Evolutionary conservation across 2,888 invertebrate species (phyloP).

Genomic region (Venusia cambrica): DNA sequence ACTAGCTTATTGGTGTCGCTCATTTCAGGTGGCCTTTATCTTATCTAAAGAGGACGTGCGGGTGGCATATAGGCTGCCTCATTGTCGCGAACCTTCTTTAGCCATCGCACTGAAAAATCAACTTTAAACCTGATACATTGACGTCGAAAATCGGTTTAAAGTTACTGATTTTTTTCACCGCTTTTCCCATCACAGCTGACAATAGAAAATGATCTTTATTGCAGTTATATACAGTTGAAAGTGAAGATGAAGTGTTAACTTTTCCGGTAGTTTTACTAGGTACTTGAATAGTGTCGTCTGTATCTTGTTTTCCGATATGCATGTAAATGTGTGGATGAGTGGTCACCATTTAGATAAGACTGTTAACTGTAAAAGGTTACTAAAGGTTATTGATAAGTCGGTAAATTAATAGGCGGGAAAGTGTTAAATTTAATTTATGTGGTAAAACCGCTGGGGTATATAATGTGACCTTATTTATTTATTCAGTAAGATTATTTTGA

Average conservation of each 20-base stretch:
- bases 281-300: slow-evolving; percentile 60
- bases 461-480: too few species aligned
- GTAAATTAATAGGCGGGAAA: slow-evolving; percentile 14
- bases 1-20: slow-evolving; percentile 73
- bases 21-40: slow-evolving; percentile 74
- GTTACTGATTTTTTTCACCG: slow-evolving; percentile 39
- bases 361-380: slow-evolving; percentile 34
- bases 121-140: slow-evolving; percentile 13
- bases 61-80: slow-evolving; percentile 66
- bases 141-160: slow-evolving; percentile 27
- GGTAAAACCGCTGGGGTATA: too few species aligned
- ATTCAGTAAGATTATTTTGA: too few species aligned
- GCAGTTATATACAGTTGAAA: slow-evolving; percentile 32
- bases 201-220: slow-evolving; percentile 30
- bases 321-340: slow-evolving; percentile 76
- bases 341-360: slow-evolving; percentile 55
- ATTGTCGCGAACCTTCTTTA: slow-evolving; percentile 54
- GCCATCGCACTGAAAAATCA: slow-evolving; percentile 7
- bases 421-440: too few species aligned
- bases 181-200: slow-evolving; percentile 40
- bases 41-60: slow-evolving; percentile 81
- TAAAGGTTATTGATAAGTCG: slow-evolving; percentile 28
- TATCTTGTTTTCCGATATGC: slow-evolving; percentile 72
- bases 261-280: slow-evolving; percentile 73
- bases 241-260: slow-evolving; percentile 32